phyloP scores from a whole-genome alignment of 1,140 invertebrate species.

The Polypedilum vanderplanki region DNA sequence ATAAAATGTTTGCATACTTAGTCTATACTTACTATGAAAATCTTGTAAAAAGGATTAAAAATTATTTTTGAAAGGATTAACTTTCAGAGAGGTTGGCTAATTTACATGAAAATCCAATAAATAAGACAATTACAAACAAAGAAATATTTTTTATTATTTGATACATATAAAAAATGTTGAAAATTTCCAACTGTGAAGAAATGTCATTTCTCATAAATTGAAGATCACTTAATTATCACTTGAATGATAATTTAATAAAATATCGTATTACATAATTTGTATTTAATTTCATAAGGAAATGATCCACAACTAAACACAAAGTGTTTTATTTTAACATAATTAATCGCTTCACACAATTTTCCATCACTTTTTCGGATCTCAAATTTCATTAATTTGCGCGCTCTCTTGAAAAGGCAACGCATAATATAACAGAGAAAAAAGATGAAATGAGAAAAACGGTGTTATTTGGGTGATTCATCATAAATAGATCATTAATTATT shows the following conservation, averaged over 20 bases:
- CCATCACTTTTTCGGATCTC: constrained; percentile 12
- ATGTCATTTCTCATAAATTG: too few relatives aligned
- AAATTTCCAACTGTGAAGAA: too few relatives aligned
- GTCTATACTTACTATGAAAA: too few relatives aligned
- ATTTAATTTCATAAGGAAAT: not conserved
- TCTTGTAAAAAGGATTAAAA: not conserved
- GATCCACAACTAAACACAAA: not conserved
- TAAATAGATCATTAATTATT: constrained; percentile 28
- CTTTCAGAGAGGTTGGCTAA: too few relatives aligned
- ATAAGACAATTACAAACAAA: not conserved
- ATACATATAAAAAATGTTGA: too few relatives aligned
- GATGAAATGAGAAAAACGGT: not conserved
- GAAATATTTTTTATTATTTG: constrained; percentile 24
- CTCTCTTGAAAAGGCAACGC: not conserved
- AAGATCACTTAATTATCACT: too few relatives aligned
- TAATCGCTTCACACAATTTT: not conserved
- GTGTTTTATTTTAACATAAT: constrained; percentile 26
- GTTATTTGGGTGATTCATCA: constrained; percentile 7
- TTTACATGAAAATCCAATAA: constrained; percentile 8
- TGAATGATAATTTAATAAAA: not conserved
- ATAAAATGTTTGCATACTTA: constrained; percentile 7
- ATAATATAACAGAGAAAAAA: constrained; percentile 1
- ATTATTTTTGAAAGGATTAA: too few relatives aligned
- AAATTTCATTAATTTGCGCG: constrained; percentile 23
- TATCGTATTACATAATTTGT: not conserved